These are phyloP conservation scores for Amphiura filiformis DNA, from an alignment of 35 echinoderm and acorn worm genomes.

Conservation along the genomic window DNA sequence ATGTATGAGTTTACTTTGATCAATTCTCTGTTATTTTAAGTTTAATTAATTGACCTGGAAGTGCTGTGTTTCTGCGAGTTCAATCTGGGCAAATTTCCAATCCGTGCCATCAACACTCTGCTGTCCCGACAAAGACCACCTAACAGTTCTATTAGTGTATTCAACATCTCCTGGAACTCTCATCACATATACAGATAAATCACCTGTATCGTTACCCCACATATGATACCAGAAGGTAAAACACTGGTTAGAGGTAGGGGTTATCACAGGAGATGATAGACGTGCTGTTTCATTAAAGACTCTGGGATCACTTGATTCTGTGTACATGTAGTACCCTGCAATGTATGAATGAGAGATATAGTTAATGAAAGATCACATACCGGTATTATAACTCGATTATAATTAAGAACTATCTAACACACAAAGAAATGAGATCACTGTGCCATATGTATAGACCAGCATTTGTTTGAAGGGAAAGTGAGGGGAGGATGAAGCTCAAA, in stretches of 20 bases:
- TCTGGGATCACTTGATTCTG: constrained; percentile 51
- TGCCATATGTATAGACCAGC: neutral
- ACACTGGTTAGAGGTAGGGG: constrained; percentile 22
- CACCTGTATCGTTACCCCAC: constrained; percentile 60
- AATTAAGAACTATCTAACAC: too few species aligned
- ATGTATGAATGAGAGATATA: neutral
- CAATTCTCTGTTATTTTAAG: too few species aligned
- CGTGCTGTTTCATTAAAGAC: constrained; percentile 28
- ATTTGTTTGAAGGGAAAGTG: neutral
- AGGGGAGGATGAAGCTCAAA: neutral
- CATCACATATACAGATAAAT: constrained; percentile 14
- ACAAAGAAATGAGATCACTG: neutral
- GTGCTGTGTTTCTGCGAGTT: constrained; percentile 1
- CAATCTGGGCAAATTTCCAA: constrained; percentile 34
- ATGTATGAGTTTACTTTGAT: too few species aligned
- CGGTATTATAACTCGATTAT: neutral
- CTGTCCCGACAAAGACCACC: constrained; percentile 37
- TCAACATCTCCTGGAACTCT: neutral
- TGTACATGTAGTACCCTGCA: constrained; percentile 54
- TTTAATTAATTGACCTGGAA: constrained; percentile 12
- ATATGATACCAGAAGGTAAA: constrained; percentile 86
- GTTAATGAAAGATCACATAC: too few species aligned
- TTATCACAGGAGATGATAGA: constrained; percentile 24
- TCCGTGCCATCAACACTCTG: constrained; percentile 24
- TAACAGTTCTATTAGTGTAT: neutral